Evolutionary conservation across 1,140 invertebrate genomes (phyloP), one percentile per base, ranked within the genome.

Genomic region (Diachasmimorpha longicaudata): DNA sequence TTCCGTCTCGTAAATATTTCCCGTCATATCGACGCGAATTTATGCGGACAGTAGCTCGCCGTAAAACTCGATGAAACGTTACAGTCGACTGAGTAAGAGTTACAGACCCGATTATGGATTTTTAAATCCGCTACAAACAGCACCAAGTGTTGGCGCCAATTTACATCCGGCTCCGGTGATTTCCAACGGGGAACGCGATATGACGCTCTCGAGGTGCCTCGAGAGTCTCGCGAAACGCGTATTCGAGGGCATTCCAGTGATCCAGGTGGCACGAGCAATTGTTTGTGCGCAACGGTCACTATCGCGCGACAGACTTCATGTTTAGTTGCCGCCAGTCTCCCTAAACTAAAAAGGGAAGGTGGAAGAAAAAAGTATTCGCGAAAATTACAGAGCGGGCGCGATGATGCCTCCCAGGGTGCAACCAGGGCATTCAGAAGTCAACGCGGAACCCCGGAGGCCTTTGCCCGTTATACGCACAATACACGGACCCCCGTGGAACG

Each of bases 321-420:
- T 25, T 63, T 6, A 31, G 31, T 31, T 6, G 31, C 2, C 31
- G 2, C 31, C 31, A 6, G 31, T n/a, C 31, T 31, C 3, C 19
- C 19, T 23, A 25, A 63, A 21, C 58, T 63, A 72, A 36, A 37
- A 39, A 42, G 25, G 11, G 36, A 72, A 46, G 58, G 55, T 2
- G 58, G 72, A 69, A 74, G 77, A 74, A 79, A 73, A 63, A 71
- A 75, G 81, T 83, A 82, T 68, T 80, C 81, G 82, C 81, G 81
- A 85, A 89, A 89, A 88, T 89, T 89, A 87, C 84, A 86, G 85
- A 86, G 86, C 82, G 81, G 80, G 77, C 84, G 85, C 82, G 86
- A 87, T 85, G 85, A 84, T 87, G 85, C 87, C 87, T 89, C 88
- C 88, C 86, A 88, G 86, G 83, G 88, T 82, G 87, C 74, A 66